phyloP scores from a whole-genome alignment of 2,888 invertebrate genomes.

The Ischnura elegans region DNA sequence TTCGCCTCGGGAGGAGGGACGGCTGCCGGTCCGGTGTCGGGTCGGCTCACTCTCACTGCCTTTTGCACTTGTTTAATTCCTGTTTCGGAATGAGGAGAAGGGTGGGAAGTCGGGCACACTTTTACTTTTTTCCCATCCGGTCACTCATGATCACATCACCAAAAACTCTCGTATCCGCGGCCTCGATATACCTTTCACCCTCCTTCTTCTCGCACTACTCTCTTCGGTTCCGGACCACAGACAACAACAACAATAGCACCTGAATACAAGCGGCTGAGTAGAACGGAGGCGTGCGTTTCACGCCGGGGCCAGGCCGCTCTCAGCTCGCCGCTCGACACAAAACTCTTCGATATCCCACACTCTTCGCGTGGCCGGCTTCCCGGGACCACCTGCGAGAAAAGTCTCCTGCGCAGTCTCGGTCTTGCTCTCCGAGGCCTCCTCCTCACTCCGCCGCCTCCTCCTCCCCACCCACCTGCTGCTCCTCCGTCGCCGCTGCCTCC shows the following conservation, averaged over 20 bases:
- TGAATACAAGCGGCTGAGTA: conserved; percentile 2
- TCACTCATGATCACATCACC: conserved; percentile 34
- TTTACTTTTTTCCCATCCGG: conserved; percentile 50
- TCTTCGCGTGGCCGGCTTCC: conserved; percentile 46
- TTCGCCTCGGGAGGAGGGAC: conserved; percentile 14
- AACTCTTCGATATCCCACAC: background rate
- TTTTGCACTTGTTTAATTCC: conserved; percentile 39
- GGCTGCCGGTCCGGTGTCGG: background rate
- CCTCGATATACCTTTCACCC: background rate
- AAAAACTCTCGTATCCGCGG: conserved; percentile 42
- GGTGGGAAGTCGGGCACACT: conserved; percentile 40
- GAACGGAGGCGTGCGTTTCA: background rate
- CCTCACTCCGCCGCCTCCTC: background rate
- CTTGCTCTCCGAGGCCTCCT: background rate
- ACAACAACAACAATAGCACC: conserved; percentile 43
- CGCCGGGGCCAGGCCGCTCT: background rate
- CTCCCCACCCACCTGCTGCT: conserved; percentile 1
- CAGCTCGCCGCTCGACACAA: background rate
- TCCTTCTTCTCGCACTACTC: background rate
- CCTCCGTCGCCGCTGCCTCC: background rate
- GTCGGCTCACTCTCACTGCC: conserved; percentile 47
- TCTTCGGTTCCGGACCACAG: conserved; percentile 55
- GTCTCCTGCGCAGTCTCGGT: conserved; percentile 50
- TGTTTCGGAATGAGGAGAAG: background rate
- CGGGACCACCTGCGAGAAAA: conserved; percentile 65